Conservation (phyloP, 1,140 invertebrate species). For the Euwallacea fornicatus region DNA sequence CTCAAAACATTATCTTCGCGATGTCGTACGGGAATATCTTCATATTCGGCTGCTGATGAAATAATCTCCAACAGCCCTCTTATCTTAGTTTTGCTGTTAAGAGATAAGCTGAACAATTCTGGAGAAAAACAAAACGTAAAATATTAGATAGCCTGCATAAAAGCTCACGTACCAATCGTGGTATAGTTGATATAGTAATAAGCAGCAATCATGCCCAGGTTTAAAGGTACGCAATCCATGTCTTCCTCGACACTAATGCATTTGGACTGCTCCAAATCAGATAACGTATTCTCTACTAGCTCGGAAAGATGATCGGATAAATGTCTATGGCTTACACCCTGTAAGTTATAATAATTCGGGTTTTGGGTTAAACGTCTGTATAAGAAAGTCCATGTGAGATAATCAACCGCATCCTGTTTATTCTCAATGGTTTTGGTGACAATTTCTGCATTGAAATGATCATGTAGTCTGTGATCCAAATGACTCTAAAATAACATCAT, state of each 20-base stretch:
- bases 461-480: slow-evolving; percentile 94
- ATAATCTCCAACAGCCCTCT: slow-evolving; percentile 97
- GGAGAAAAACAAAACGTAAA: slow-evolving; percentile 35
- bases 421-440: slow-evolving; percentile 99
- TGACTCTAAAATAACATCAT: slow-evolving; percentile 67
- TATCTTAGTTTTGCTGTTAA: slow-evolving; percentile 97
- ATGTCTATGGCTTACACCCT: slow-evolving; percentile 94
- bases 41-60: slow-evolving; percentile 95
- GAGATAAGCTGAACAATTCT: slow-evolving; percentile 95
- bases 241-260: slow-evolving; percentile 98
- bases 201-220: slow-evolving; percentile 99
- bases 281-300: slow-evolving; percentile 93
- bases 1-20: slow-evolving; percentile 90
- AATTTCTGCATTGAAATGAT: slow-evolving; percentile 99
- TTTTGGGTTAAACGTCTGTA: slow-evolving; percentile 97
- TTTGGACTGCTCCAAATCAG: slow-evolving; percentile 95
- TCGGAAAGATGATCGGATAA: slow-evolving; percentile 98
- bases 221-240: slow-evolving; percentile 93
- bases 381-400: slow-evolving; percentile 98
- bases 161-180: slow-evolving; percentile 79
- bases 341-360: slow-evolving; percentile 99
- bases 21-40: slow-evolving; percentile 91
- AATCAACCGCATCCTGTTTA: slow-evolving; percentile 99
- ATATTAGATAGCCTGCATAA: neutral
- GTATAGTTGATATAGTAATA: slow-evolving; percentile 99